These are phyloP conservation scores for Ornithoptera priamus DNA, from an alignment of 2,888 invertebrate genomes.

Conservation along the genomic window DNA sequence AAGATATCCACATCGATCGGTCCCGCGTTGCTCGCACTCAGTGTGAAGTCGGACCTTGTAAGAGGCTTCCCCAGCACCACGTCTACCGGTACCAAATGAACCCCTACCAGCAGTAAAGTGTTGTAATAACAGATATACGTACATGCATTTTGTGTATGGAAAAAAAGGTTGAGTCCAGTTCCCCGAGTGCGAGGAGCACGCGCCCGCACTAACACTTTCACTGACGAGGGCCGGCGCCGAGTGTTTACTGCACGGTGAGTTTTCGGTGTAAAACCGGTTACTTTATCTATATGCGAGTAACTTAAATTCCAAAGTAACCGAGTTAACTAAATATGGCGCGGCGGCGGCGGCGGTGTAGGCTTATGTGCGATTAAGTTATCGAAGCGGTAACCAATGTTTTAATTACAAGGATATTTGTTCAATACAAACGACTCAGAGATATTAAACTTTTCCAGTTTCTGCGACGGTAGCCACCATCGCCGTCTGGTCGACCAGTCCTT, in stretches of 20 bases:
- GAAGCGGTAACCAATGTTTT: neutral
- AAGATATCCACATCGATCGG: too few species aligned
- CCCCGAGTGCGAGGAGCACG: constrained; percentile 4
- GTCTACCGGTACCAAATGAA: neutral
- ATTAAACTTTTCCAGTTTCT: neutral
- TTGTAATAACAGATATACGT: neutral
- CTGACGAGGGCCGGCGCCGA: constrained; percentile 3
- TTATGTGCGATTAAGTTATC: constrained; percentile 20
- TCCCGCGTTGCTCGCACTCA: too few species aligned
- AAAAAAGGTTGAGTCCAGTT: neutral
- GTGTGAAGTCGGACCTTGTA: too few species aligned
- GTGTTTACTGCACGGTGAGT: constrained; percentile 2
- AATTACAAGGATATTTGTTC: neutral
- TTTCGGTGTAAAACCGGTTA: constrained; percentile 18
- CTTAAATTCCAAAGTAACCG: constrained; percentile 14
- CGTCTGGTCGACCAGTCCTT: too few species aligned
- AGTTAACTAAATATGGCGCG: constrained; percentile 12
- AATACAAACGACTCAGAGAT: neutral
- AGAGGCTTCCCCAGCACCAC: too few species aligned
- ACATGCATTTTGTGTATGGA: constrained; percentile 1
- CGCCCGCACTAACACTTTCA: constrained; percentile 24
- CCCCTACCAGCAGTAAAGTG: neutral
- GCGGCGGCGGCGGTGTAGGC: constrained; percentile 1
- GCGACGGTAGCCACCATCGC: too few species aligned
- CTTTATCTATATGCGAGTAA: constrained; percentile 1